Evolutionary conservation across 2,888 invertebrate species (phyloP).

Genomic region (Aphodius sticticus): DNA sequence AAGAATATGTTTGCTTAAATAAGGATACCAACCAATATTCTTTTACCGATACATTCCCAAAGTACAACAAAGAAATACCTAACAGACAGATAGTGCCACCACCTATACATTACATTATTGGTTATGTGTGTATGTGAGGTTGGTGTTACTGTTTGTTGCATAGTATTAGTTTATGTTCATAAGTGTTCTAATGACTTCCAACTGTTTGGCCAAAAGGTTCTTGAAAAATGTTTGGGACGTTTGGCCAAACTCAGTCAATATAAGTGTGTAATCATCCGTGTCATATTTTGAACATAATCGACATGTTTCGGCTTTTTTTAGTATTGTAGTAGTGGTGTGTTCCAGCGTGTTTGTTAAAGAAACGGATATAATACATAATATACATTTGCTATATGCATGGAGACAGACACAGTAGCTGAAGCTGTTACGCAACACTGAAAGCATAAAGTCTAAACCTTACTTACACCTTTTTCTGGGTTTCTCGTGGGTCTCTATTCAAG

Average conservation of each 20-base stretch:
- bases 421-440: neutral
- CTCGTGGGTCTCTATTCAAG: neutral
- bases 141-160: neutral
- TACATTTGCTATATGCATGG: neutral
- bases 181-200: no score
- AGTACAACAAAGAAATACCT: neutral
- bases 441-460: neutral
- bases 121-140: neutral
- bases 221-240: no score
- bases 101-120: neutral
- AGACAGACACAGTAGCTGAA: neutral
- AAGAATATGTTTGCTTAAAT: no score
- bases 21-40: neutral
- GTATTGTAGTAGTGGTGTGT: no score
- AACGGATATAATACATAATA: neutral
- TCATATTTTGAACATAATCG: no score
- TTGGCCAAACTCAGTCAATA: no score
- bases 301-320: no score
- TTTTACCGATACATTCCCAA: neutral
- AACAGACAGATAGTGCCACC: neutral
- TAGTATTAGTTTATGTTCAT: neutral
- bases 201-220: no score
- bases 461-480: neutral
- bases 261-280: no score
- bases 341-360: no score